Base-by-base conservation (phyloP, 2,888 invertebrate species). In the Ypsolopha sequella region DNA sequence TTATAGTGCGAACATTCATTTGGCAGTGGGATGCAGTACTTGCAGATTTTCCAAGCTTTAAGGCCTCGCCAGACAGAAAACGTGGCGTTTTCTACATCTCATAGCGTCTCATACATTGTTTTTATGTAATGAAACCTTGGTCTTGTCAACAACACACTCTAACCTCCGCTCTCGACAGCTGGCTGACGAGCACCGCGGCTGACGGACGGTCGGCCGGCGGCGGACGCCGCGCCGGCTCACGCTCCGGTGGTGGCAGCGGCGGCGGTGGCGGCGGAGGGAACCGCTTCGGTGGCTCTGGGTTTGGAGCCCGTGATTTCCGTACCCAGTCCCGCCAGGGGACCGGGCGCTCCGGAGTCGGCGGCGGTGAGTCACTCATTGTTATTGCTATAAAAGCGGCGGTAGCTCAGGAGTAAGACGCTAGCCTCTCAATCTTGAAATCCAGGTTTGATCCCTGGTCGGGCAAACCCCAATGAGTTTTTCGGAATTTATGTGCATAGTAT, bases 131-230 rank as follows among this genome's bases (percentile, higher is more conserved):
- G n/a, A n/a, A 24, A 24, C 24, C 24, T 24, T 24, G 24, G 24
- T 24, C 2, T 24, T 24, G 24, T 24, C 33, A n/a, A n/a, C n/a
- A n/a, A n/a, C n/a, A n/a, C n/a, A n/a, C n/a, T n/a, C n/a, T n/a
- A n/a, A n/a, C n/a, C n/a, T n/a, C n/a, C n/a, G n/a, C n/a, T n/a
- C n/a, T n/a, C 14, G 7, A 1, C 41, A 50, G 41, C 57, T 87
- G 87, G 87, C 67, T 76, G 69, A 80, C 79, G 43, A 94, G 88
- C 93, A 68, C 87, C 54, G 82, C 84, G 89, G 88, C 95, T 50
- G 94, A 94, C 66, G 89, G 90, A 7, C 91, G 94, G 63, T 90
- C 91, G 53, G 87, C 89, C 61, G 93, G 94, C 67, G 89, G 84
- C 60, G 80, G 78, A 7, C 80, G 90, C n/a, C 89, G 89, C 65